phyloP scores from a whole-genome alignment of 1,140 invertebrate genomes.

The Drosophila willistoni region DNA sequence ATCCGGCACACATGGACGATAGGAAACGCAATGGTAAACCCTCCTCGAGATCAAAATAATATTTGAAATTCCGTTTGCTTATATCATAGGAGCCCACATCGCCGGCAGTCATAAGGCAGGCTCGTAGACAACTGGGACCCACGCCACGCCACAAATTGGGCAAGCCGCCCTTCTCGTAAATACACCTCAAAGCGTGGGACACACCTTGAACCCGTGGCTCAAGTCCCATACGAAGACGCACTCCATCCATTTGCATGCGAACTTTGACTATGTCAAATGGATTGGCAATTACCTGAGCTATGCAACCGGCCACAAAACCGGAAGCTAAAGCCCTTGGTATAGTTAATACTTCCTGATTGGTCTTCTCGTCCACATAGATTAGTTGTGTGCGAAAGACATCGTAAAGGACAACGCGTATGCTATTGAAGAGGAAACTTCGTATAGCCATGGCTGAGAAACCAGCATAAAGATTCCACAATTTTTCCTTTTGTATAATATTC shows the following conservation, averaged over 20 bases:
- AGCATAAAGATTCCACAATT: slow-evolving; percentile 20
- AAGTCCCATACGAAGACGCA: slow-evolving; percentile 11
- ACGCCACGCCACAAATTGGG: slow-evolving; percentile 39
- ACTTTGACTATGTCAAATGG: slow-evolving; percentile 63
- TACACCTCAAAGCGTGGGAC: slow-evolving; percentile 15
- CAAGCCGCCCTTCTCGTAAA: slow-evolving; percentile 37
- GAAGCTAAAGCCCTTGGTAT: slow-evolving; percentile 24
- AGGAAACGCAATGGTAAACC: slow-evolving; percentile 34
- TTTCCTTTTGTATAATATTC: slow-evolving; percentile 26
- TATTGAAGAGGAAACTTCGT: slow-evolving; percentile 56
- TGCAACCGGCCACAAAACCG: slow-evolving; percentile 43
- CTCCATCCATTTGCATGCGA: slow-evolving; percentile 55
- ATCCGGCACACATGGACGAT: slow-evolving; percentile 50
- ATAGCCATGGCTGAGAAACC: slow-evolving; percentile 52
- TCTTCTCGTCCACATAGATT: slow-evolving; percentile 6
- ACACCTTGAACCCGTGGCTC: slow-evolving; percentile 24
- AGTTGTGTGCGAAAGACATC: slow-evolving; percentile 48
- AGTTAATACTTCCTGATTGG: slow-evolving; percentile 3
- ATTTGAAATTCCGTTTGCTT: slow-evolving; percentile 51
- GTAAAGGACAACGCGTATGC: slow-evolving; percentile 48
- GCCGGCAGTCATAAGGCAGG: slow-evolving; percentile 59
- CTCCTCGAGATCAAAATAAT: slow-evolving; percentile 31
- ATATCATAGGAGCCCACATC: slow-evolving; percentile 62
- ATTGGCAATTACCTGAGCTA: slow-evolving; percentile 50
- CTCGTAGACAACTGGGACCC: slow-evolving; percentile 47